These are phyloP conservation scores for Stichopus chloronotus DNA, from an alignment of 35 echinoderm and acorn worm species.

Conservation along the genomic window DNA sequence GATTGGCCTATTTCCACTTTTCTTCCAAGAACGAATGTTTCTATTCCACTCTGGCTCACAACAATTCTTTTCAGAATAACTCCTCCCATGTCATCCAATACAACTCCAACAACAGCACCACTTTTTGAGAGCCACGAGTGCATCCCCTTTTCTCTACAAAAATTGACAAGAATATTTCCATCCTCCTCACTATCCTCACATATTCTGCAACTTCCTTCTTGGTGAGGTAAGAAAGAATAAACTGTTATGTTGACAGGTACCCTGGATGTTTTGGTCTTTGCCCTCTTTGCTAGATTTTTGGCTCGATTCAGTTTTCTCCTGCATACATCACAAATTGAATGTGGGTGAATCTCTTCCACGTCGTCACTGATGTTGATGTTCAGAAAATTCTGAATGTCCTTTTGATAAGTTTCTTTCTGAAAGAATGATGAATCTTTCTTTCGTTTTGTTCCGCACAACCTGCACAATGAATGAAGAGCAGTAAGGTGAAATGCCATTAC, in stretches of 20 bases:
- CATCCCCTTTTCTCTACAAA: neutral
- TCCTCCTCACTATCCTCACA: neutral
- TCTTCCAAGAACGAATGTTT: too few relatives aligned
- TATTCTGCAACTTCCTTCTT: neutral
- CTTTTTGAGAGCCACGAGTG: too few relatives aligned
- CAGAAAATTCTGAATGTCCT: neutral
- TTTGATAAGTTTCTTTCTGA: slow-evolving; percentile 1
- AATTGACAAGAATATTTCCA: neutral
- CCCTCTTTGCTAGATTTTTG: neutral
- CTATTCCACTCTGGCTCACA: too few relatives aligned
- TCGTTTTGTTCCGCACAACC: neutral
- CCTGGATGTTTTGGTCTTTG: neutral
- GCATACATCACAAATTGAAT: slow-evolving; percentile 11
- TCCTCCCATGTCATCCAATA: too few relatives aligned
- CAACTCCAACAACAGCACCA: too few relatives aligned
- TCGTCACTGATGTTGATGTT: neutral
- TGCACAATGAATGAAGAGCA: neutral
- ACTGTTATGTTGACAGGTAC: neutral
- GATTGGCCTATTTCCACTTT: too few relatives aligned
- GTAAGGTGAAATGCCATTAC: too few relatives aligned
- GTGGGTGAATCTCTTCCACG: neutral
- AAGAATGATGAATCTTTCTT: neutral
- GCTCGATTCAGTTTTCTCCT: neutral
- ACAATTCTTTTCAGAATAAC: too few relatives aligned
- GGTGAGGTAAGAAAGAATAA: neutral